Conservation (phyloP, 2,888 invertebrate genomes). For the Desoria tigrina region DNA sequence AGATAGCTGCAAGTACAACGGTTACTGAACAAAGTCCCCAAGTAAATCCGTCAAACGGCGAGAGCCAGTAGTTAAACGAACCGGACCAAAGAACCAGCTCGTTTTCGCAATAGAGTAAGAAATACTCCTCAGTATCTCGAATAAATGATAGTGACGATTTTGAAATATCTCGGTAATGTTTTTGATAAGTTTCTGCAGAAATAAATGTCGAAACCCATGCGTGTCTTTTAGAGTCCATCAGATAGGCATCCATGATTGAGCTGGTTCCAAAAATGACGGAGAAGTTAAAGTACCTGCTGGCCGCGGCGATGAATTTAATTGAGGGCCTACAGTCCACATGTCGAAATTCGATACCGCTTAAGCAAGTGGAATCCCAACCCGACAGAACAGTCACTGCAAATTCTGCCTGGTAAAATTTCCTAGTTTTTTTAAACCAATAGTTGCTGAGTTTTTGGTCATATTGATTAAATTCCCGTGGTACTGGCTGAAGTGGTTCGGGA, state of each 20-base stretch:
- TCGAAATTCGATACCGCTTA: neutral
- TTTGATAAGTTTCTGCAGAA: neutral
- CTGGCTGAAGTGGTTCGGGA: neutral
- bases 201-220: neutral
- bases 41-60: neutral
- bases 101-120: slow-evolving; percentile 3
- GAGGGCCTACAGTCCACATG: neutral
- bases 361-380: too few relatives aligned
- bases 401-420: neutral
- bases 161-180: neutral
- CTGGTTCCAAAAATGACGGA: neutral
- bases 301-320: neutral
- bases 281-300: neutral
- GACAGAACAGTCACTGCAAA: neutral
- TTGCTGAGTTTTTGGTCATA: neutral
- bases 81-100: too few relatives aligned
- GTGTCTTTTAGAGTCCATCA: too few relatives aligned
- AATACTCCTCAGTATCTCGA: slow-evolving; percentile 4
- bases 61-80: neutral
- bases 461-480: too few relatives aligned
- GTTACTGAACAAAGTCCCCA: neutral
- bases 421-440: neutral
- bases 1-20: neutral
- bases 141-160: neutral
- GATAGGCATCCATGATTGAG: too few relatives aligned